Conservation (phyloP, 2,888 invertebrate species). For the Hirtodrosophila duncani region DNA sequence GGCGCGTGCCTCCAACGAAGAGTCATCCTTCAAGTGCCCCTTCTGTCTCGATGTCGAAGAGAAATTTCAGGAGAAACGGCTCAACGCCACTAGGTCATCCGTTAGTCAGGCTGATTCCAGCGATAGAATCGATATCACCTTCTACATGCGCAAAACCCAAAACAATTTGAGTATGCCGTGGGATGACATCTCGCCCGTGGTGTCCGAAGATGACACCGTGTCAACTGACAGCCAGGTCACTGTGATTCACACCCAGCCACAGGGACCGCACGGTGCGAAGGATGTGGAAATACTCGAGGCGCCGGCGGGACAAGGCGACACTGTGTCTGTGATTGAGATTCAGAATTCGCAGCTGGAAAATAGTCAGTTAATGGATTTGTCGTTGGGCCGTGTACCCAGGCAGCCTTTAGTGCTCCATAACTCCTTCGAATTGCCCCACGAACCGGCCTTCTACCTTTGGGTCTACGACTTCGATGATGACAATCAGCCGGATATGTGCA, state of each 20-base stretch:
- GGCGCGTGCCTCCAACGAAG: background rate
- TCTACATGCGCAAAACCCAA: slow-evolving; percentile 19
- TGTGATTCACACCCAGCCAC: slow-evolving; percentile 11
- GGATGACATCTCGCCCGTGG: slow-evolving; percentile 5
- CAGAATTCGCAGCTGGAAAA: slow-evolving; percentile 7
- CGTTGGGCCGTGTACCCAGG: background rate
- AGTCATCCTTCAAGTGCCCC: slow-evolving; percentile 47
- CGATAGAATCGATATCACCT: slow-evolving; percentile 17
- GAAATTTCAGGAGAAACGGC: background rate
- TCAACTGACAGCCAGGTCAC: slow-evolving; percentile 10
- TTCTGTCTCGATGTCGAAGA: slow-evolving; percentile 38
- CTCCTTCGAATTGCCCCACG: background rate
- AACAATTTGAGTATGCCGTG: background rate
- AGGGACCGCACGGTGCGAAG: background rate
- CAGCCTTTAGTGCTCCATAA: slow-evolving; percentile 23
- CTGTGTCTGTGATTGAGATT: slow-evolving; percentile 10
- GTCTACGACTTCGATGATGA: slow-evolving; percentile 41
- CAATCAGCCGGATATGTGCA: background rate
- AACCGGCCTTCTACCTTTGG: slow-evolving; percentile 29
- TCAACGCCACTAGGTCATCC: background rate
- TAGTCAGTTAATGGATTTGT: background rate
- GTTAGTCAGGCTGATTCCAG: background rate
- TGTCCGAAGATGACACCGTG: slow-evolving; percentile 18
- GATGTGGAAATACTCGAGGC: no score
- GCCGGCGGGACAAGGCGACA: background rate